Percentiles rank a stretch among this genome's conserved stretches.
These are phyloP conservation scores for Drosophila lacertosa DNA, from an alignment of 1,140 invertebrate species.

Conservation along the genomic window DNA sequence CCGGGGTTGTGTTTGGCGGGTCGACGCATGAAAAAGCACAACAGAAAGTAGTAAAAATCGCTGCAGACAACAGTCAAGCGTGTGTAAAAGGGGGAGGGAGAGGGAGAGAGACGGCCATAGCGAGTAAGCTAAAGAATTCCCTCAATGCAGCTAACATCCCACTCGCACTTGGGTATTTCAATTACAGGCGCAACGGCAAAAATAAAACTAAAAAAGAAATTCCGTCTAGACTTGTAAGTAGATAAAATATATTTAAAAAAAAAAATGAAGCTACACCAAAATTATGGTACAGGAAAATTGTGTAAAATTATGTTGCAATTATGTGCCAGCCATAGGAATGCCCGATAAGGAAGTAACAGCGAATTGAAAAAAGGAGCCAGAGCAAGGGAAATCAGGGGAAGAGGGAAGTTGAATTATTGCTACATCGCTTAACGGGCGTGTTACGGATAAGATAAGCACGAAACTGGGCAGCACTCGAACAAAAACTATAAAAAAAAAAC, in stretches of 20 bases:
- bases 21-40: constrained; percentile 48
- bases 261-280: constrained; percentile 28
- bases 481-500: constrained; percentile 5
- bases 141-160: constrained; percentile 15
- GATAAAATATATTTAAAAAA: constrained; percentile 59
- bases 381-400: neutral
- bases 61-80: constrained; percentile 41
- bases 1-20: constrained; percentile 16
- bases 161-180: constrained; percentile 27
- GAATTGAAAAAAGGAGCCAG: neutral
- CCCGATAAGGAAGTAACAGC: constrained; percentile 38
- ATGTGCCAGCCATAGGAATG: constrained; percentile 24
- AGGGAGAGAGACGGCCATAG: constrained; percentile 1
- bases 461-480: constrained; percentile 11
- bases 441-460: constrained; percentile 72
- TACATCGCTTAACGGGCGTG: constrained; percentile 58
- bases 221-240: constrained; percentile 72
- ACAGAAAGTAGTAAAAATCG: constrained; percentile 71
- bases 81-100: constrained; percentile 21
- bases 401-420: constrained; percentile 27
- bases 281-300: constrained; percentile 41
- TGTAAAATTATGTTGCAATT: constrained; percentile 41
- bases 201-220: constrained; percentile 12
- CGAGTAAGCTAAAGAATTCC: constrained; percentile 4
- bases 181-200: constrained; percentile 27